phyloP scores from a whole-genome alignment of 2,888 invertebrate genomes.

The Cremastinae sp. region DNA sequence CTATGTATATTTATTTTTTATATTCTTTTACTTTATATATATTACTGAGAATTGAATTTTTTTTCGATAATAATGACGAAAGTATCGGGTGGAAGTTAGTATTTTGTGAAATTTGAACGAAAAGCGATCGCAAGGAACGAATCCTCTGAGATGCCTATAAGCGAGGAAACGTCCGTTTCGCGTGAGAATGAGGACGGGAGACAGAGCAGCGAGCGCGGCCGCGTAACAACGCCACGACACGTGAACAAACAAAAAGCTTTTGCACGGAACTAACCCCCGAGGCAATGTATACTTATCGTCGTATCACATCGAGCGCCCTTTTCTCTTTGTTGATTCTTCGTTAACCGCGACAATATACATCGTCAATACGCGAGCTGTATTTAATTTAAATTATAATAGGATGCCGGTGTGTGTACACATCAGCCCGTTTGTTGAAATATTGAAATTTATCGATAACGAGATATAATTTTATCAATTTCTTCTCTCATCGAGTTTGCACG shows the following conservation, averaged over 20 bases:
- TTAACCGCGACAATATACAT: slow-evolving; percentile 5
- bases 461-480: no score
- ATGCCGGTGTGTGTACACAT: no score
- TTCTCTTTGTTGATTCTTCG: slow-evolving; percentile 30
- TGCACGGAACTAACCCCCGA: slow-evolving; percentile 63
- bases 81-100: no score
- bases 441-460: no score
- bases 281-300: slow-evolving; percentile 63
- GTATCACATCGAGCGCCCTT: slow-evolving; percentile 36
- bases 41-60: no score
- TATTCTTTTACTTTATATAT: no score
- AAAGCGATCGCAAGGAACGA: no score
- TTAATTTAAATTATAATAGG: slow-evolving; percentile 27
- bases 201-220: slow-evolving; percentile 7
- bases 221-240: slow-evolving; percentile 44
- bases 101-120: no score
- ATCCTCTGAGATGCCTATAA: neutral
- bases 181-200: slow-evolving; percentile 14
- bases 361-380: slow-evolving; percentile 1
- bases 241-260: slow-evolving; percentile 65
- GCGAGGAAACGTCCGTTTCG: neutral
- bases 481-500: no score
- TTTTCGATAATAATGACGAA: no score
- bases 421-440: no score
- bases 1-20: no score